Percentiles rank a stretch among this genome's conserved stretches.
These are phyloP conservation scores for Mystacides longicornis DNA, from an alignment of 2,888 invertebrate genomes.

Conservation along the genomic window DNA sequence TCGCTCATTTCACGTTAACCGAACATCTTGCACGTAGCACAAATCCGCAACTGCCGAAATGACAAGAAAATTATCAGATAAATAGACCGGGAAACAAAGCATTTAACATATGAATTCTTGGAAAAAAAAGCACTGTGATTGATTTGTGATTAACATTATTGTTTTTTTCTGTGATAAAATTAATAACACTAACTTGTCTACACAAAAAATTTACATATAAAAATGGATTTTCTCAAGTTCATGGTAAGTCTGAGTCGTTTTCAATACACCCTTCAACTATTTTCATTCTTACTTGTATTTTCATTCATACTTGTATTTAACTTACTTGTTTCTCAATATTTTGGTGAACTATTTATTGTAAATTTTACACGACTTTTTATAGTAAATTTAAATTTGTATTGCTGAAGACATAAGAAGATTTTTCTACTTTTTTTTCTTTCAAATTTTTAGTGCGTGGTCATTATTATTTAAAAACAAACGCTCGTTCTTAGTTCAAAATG, in stretches of 20 bases:
- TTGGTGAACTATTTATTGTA: too few relatives aligned
- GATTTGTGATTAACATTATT: neutral
- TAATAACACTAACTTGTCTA: slow-evolving; percentile 3
- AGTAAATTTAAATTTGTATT: too few relatives aligned
- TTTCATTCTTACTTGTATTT: neutral
- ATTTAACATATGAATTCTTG: neutral
- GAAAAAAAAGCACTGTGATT: neutral
- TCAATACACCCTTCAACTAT: neutral
- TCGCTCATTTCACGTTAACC: slow-evolving; percentile 24
- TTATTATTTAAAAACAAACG: too few relatives aligned
- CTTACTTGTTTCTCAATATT: too few relatives aligned
- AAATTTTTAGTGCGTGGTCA: too few relatives aligned
- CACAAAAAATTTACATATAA: neutral
- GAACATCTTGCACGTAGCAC: slow-evolving; percentile 14
- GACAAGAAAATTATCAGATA: neutral
- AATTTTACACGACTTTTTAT: too few relatives aligned
- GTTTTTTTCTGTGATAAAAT: neutral
- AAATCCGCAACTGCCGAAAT: neutral
- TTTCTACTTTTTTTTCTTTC: too few relatives aligned
- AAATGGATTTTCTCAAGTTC: slow-evolving; percentile 12
- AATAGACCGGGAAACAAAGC: neutral
- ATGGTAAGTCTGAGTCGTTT: slow-evolving; percentile 6
- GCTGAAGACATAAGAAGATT: too few relatives aligned
- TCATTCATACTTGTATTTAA: neutral
- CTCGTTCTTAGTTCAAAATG: too few relatives aligned